Base-by-base conservation (phyloP, 2,888 invertebrate species). In the Rugalucina vietnamica region DNA sequence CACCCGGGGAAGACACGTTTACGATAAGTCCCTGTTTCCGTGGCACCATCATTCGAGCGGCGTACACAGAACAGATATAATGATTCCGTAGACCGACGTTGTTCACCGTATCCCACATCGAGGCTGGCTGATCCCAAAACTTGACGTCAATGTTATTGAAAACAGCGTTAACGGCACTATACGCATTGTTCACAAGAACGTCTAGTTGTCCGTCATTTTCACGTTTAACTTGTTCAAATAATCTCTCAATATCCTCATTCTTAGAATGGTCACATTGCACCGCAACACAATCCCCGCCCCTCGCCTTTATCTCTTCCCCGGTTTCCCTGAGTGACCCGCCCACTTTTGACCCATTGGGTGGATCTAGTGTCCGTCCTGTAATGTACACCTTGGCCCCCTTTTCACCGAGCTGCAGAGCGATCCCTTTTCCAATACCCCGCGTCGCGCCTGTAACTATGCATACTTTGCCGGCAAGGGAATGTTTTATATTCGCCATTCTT, bases 311-410 rank as follows among this genome's bases (percentile, higher is more conserved):
- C 86, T 86, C 85, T 14, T 75, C 32, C 0, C 84, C 85, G 1
- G 88, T 86, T 21, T 83, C 84, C 71, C 78, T 79, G 3, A 88
- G 78, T 2, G 86, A 88, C 3, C 88, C 86, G 18, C 81, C 79
- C 0, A 84, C 76, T 32, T 24, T 75, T 12, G 82, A 71, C 10
- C 60, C 82, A 32, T 84, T 60, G 3, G 75, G 75, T 69, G 75
- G 84, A 89, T 87, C 87, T 3, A 87, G 74, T 0, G 85, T 87
- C 39, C 85, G 57, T 65, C 94, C 95, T 65, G 95, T 95, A 2
- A 95, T 94, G 85, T 95, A 95, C 12, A 95, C 95, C 2, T 94
- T 95, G 21, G 95, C 95, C 2, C 95, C 95, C 24, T 95, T 95
- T 77, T 94, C 91, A 3, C 93, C 95, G 24, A 95, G 90, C 88